A percentile compares a stretch with the other conserved stretches of the same genome.
These are phyloP conservation scores for Pheosia tremula DNA, from an alignment of 2,888 invertebrate genomes.

Conservation along the genomic window DNA sequence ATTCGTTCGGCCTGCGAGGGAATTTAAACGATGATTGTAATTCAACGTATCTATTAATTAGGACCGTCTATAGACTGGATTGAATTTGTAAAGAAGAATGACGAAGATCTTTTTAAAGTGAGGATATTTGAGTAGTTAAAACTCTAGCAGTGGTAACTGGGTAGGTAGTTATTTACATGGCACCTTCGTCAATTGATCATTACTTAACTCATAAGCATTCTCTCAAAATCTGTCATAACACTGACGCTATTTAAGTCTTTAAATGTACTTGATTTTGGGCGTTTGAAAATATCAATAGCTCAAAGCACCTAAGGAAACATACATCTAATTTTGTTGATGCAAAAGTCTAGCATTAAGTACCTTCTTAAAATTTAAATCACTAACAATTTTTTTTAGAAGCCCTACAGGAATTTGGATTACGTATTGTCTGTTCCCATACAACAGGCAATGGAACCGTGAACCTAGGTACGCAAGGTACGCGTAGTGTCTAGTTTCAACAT, in stretches of 20 bases:
- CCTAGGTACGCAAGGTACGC: slow-evolving; percentile 31
- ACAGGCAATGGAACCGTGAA: slow-evolving; percentile 47
- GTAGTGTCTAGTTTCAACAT: slow-evolving; percentile 54
- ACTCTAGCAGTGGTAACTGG: not conserved
- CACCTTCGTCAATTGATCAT: not conserved
- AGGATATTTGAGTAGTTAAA: not conserved
- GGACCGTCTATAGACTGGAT: slow-evolving; percentile 24
- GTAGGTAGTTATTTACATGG: not conserved
- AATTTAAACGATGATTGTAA: slow-evolving; percentile 34
- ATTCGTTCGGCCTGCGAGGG: slow-evolving; percentile 34
- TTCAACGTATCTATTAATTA: slow-evolving; percentile 40
- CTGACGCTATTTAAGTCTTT: too few species aligned
- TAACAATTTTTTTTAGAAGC: slow-evolving; percentile 44
- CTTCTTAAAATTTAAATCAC: slow-evolving; percentile 7
- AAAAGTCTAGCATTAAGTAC: too few species aligned
- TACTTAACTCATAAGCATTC: not conserved
- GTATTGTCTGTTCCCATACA: slow-evolving; percentile 55
- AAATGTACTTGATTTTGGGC: too few species aligned
- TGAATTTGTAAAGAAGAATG: slow-evolving; percentile 21
- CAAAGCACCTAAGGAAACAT: too few species aligned
- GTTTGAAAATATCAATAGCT: too few species aligned
- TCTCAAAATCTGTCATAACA: not conserved
- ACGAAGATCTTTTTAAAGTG: not conserved
- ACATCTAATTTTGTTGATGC: too few species aligned
- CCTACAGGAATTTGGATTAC: slow-evolving; percentile 50